Percentiles rank a stretch among this genome's conserved stretches.
Evolutionary conservation across 2,888 invertebrate genomes (phyloP).

Genomic region (Mesorhabditis belari): DNA sequence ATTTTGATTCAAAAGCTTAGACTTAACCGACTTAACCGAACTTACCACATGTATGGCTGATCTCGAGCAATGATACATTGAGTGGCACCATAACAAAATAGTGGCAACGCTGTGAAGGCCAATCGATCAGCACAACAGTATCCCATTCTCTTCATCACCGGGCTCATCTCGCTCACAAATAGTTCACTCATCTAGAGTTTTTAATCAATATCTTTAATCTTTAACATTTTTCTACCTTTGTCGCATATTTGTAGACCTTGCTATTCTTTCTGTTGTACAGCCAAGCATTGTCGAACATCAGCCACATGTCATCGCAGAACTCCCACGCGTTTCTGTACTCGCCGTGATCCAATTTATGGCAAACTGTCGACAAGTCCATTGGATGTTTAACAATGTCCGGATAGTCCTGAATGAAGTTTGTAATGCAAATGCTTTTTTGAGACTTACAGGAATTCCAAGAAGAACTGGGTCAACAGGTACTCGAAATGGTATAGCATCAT

Average conservation of each 20-base stretch:
- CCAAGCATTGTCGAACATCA: constrained; percentile 99
- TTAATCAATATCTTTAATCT: background rate
- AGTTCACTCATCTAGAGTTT: constrained; percentile 80
- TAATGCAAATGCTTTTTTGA: too few species aligned
- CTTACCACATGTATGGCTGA: constrained; percentile 76
- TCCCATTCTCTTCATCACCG: constrained; percentile 93
- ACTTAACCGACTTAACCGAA: background rate
- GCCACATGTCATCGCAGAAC: constrained; percentile 96
- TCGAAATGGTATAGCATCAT: constrained; percentile 87
- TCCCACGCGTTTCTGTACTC: constrained; percentile 96
- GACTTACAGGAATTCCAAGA: constrained; percentile 58
- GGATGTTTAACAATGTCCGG: constrained; percentile 66
- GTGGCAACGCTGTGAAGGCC: constrained; percentile 94
- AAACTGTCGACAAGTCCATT: constrained; percentile 92
- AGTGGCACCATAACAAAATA: constrained; percentile 96
- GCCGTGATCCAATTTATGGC: constrained; percentile 81
- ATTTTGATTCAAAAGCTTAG: background rate
- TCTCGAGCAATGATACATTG: constrained; percentile 93
- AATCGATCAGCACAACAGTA: constrained; percentile 98
- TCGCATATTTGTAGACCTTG: constrained; percentile 90
- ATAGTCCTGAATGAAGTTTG: constrained; percentile 62
- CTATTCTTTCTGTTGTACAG: constrained; percentile 95
- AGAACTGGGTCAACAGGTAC: constrained; percentile 87
- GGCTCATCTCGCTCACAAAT: constrained; percentile 93
- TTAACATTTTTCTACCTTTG: constrained; percentile 68